Evolutionary conservation across 2,113 vertebrate genomes (phyloP).

Genomic region (Romanogobio albipinnatus): DNA sequence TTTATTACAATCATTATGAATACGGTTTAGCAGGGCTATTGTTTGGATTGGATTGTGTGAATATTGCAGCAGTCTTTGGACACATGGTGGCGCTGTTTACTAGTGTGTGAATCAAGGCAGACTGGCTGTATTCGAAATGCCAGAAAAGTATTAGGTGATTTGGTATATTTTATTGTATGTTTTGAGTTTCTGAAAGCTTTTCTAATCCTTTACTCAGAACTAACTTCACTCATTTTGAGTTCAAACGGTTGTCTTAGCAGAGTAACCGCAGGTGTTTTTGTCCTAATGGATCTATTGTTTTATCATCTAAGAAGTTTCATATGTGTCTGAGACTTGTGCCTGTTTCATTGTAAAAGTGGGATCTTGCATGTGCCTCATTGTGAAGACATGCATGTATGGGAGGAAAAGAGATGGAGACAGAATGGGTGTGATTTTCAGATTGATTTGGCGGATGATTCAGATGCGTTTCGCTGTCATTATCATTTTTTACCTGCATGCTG

Average conservation of each 20-base stretch:
- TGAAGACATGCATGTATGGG: not conserved
- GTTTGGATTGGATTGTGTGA: not conserved
- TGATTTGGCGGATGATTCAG: slow-evolving; percentile 24
- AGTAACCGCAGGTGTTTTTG: not conserved
- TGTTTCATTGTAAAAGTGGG: not conserved
- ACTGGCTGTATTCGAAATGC: not conserved
- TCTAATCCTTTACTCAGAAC: not conserved
- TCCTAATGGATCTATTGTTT: not conserved
- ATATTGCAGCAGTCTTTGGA: not conserved
- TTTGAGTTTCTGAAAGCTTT: not conserved
- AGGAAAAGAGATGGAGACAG: not conserved
- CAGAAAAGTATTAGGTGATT: not conserved
- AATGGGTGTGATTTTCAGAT: not conserved
- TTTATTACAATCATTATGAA: not conserved
- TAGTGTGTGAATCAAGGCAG: not conserved
- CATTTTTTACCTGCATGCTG: not conserved
- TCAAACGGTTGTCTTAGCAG: not conserved
- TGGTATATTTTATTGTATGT: not conserved
- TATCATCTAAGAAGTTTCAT: not conserved
- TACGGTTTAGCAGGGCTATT: not conserved
- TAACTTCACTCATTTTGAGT: not conserved
- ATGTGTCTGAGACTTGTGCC: not conserved
- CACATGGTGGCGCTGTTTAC: slow-evolving; percentile 20
- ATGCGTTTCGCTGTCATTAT: not conserved
- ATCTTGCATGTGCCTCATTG: not conserved